These are phyloP conservation scores for Acleris holmiana DNA, from an alignment of 2,888 invertebrate species.

Conservation along the genomic window DNA sequence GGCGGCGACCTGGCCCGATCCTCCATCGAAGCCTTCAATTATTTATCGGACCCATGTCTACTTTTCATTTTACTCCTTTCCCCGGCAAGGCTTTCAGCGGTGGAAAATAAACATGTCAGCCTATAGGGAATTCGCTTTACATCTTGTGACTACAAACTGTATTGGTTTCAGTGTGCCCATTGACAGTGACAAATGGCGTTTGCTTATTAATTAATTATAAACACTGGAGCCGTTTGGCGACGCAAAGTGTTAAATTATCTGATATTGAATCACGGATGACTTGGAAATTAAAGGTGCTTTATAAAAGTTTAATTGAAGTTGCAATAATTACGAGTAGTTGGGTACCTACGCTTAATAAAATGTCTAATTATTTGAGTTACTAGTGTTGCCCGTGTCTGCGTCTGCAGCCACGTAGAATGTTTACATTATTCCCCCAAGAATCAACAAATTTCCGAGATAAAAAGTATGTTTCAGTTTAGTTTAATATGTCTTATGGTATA, in stretches of 20 bases:
- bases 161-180: constrained; percentile 51
- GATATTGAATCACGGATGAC: constrained; percentile 27
- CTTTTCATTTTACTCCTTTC: constrained; percentile 83
- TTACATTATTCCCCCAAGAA: no score
- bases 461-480: no score
- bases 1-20: constrained; percentile 73
- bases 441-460: no score
- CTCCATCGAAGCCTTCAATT: constrained; percentile 83
- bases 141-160: constrained; percentile 64
- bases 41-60: constrained; percentile 84
- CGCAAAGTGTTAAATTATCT: constrained; percentile 26
- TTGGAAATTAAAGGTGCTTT: constrained; percentile 24
- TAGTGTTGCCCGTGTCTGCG: no score
- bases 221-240: constrained; percentile 41
- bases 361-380: no score
- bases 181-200: constrained; percentile 64
- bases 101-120: constrained; percentile 73
- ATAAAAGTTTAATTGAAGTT: constrained; percentile 15
- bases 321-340: no score
- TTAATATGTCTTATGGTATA: no score
- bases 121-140: constrained; percentile 71
- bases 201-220: constrained; percentile 58
- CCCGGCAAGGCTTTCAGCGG: constrained; percentile 67
- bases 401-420: no score
- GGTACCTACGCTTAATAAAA: not conserved